Evolutionary conservation across 2,797 vertebrate species (phyloP), one percentile per base, ranked within the genome.

Genomic region (Lemur catta): DNA sequence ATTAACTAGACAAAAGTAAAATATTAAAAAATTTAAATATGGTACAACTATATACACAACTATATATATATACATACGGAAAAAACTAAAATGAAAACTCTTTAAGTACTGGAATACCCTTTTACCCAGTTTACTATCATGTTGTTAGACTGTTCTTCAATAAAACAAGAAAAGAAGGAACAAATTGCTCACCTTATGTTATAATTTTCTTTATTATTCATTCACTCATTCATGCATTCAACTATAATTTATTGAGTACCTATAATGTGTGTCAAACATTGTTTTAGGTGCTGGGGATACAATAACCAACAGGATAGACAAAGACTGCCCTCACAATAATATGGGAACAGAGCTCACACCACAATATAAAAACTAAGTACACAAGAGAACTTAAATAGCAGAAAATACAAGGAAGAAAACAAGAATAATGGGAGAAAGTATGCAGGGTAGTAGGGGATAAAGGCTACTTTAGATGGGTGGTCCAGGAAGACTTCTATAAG

Each of bases 1-100:
- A 72, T 84, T 96, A 96, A 93, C 18, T 80, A 10, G 94, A 89
- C 11, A 72, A 96, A 96, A 90, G 28, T 33, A 95, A 96, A 94
- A 63, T 11, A 35, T 8, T 28, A 76, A 79, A 80, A 82, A 61
- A 61, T 41, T 95, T 88, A 76, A 92, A 74, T 38, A 84, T 26
- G 55, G 15, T 52, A 10, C 8, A 94, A 96, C 38, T 78, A 91
- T 91, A 46, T 46, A 46, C 43, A 46, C 43, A 95, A 95, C 90
- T 82, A 86, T 55, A 85, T 2, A 85, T 2, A 89, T 43, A 80
- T 1, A 74, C 2, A 33, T 79, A 43, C 13, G 18, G 48, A 82
- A 81, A 76, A 89, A 96, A 38, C 7, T n/a, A 84, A 89, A 95
- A 89, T 67, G 12, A 74, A 91, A 93, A 61, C 30, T 85, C 35